Conservation (phyloP, 2,888 invertebrate genomes). For the Pheosia tremula region DNA sequence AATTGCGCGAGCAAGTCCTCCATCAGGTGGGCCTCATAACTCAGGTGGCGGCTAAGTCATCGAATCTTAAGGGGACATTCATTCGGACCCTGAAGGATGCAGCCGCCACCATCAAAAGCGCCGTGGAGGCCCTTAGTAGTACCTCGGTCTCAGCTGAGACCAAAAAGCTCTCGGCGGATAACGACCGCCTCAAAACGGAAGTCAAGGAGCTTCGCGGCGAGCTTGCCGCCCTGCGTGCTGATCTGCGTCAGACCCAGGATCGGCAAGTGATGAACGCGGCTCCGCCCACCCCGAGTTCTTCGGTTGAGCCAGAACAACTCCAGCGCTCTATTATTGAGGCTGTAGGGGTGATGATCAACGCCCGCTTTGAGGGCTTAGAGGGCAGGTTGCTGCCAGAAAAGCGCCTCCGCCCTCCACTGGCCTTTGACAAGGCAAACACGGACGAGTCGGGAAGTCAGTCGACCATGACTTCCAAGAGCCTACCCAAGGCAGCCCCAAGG, state of each 20-base stretch:
- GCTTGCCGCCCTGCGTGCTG: neutral
- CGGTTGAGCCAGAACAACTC: neutral
- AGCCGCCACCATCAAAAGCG: neutral
- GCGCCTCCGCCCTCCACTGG: neutral
- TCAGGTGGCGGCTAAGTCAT: neutral
- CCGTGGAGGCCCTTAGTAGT: neutral
- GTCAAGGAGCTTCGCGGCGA: neutral
- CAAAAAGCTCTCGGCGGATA: neutral
- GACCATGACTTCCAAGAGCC: no score
- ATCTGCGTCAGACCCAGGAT: neutral
- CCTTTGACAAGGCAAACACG: no score
- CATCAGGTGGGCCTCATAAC: neutral
- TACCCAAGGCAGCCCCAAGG: neutral
- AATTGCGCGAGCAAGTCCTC: neutral
- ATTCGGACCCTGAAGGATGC: neutral
- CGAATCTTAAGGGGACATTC: neutral
- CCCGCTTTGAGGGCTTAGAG: neutral
- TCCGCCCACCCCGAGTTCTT: neutral
- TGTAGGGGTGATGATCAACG: neutral
- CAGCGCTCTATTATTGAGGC: neutral
- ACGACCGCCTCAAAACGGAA: neutral
- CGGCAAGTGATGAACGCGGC: neutral
- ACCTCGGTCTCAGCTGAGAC: neutral
- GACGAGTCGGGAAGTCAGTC: no score
- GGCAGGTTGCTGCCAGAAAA: neutral